Conservation (phyloP, 2,797 vertebrate genomes). For the Enteromius afrohamiltoni region DNA sequence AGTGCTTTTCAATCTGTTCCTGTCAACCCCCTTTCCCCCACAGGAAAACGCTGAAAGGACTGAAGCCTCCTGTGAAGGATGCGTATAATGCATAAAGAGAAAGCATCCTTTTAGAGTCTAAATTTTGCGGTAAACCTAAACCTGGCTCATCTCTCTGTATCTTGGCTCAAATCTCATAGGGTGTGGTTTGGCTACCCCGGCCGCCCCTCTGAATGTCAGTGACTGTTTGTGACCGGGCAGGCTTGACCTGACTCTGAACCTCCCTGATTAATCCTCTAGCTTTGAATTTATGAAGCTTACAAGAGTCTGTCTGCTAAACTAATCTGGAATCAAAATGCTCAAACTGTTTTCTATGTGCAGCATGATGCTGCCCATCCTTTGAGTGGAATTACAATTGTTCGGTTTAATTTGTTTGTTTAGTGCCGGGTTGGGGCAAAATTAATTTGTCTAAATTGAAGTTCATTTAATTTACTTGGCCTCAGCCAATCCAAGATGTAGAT, state of each 20-base stretch:
- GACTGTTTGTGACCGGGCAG: not conserved
- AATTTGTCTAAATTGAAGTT: not conserved
- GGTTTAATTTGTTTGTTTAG: not conserved
- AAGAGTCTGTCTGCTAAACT: constrained; percentile 38
- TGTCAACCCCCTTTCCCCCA: constrained; percentile 5
- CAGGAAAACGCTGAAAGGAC: constrained; percentile 6
- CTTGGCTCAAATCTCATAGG: not conserved
- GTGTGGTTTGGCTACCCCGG: not conserved
- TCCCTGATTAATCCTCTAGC: constrained; percentile 71
- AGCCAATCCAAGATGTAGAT: not conserved
- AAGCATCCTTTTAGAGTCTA: not conserved
- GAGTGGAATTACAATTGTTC: not conserved
- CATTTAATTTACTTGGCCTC: not conserved
- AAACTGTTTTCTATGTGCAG: constrained; percentile 5
- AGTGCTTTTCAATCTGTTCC: constrained; percentile 4
- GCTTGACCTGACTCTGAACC: constrained; percentile 62
- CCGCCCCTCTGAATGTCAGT: not conserved
- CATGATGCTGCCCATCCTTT: not conserved
- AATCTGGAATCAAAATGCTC: constrained; percentile 38
- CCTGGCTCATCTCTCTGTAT: constrained; percentile 11
- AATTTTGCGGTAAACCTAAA: not conserved
- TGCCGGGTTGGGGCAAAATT: not conserved
- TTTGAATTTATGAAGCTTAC: constrained; percentile 49
- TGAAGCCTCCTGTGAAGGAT: constrained; percentile 23
- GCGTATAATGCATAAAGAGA: constrained; percentile 3